Evolutionary conservation across 2,113 vertebrate species (phyloP).

Genomic region (Rafetus swinhoei): DNA sequence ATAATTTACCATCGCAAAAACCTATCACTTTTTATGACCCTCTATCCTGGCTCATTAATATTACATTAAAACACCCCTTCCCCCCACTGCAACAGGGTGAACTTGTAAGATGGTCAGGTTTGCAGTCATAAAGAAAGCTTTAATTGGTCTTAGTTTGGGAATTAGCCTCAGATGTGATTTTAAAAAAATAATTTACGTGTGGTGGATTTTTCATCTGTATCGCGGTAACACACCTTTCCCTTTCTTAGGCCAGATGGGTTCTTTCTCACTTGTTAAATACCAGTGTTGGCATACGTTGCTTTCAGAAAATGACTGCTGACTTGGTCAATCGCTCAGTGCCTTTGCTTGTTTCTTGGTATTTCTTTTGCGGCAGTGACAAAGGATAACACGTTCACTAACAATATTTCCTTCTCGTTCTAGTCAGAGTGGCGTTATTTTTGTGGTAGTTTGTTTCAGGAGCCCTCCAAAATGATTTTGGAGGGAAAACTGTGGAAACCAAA

Average conservation of each 20-base stretch:
- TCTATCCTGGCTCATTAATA: slow-evolving; percentile 98
- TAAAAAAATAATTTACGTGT: slow-evolving; percentile 45
- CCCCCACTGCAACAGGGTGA: slow-evolving; percentile 78
- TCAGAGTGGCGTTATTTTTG: neutral
- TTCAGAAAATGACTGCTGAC: neutral
- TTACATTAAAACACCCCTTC: slow-evolving; percentile 93
- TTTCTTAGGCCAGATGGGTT: slow-evolving; percentile 44
- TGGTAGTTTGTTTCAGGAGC: slow-evolving; percentile 24
- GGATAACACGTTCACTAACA: neutral
- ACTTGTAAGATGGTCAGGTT: slow-evolving; percentile 83
- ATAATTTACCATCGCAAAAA: slow-evolving; percentile 99
- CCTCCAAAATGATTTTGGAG: neutral
- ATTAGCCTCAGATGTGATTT: slow-evolving; percentile 76
- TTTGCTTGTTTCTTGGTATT: neutral
- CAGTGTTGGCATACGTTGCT: neutral
- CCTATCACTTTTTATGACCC: slow-evolving; percentile 98
- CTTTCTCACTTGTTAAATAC: neutral
- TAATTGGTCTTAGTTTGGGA: slow-evolving; percentile 85
- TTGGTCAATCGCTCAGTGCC: neutral
- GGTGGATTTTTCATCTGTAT: slow-evolving; percentile 50
- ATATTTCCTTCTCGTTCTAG: slow-evolving; percentile 52
- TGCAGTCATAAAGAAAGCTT: slow-evolving; percentile 81
- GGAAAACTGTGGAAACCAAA: neutral
- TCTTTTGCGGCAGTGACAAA: neutral
- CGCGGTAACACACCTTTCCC: neutral